Evolutionary conservation across 2,888 invertebrate genomes (phyloP), one percentile per base, ranked within the genome.

Genomic region (Lithophane socia): DNA sequence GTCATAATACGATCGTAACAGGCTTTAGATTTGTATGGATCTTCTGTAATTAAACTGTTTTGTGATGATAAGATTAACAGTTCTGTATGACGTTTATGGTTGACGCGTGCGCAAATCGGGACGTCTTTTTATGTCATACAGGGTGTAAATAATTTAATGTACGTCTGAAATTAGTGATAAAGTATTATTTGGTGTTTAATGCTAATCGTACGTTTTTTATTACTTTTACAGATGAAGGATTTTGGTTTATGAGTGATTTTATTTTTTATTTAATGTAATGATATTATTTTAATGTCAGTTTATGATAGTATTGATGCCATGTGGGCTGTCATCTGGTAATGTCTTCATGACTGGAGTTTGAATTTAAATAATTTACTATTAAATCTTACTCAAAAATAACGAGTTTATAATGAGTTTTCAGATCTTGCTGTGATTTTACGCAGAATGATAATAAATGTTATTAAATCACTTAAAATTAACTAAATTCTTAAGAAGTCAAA

Each of bases 61-160:
- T 3, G 29, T 82, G 69, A 16, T 52, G 13, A 61, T 64, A 60
- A 72, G 74, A 79, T 83, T 84, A 86, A 82, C 83, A 79, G 79
- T 86, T 79, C 73, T 18, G 44, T 80, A 77, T 86, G 85, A 82
- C 82, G 66, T 86, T 87, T 79, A 87, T 77, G 42, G 77, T 75
- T 87, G 92, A 88, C 96, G 96, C 96, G 95, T 95, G 96, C 96
- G 94, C 95, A 95, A 90, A 79, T 77, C 90, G 87, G 89, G 49
- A 91, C 88, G 88, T 88, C 44, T 86, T 89, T 90, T 92, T 91
- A 92, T 89, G 86, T 85, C 87, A 89, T 89, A 90, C 90, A 90
- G 91, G 90, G 87, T 90, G 92, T 93, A 90, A 85, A 91, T 87
- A 84, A 85, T 90, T 95, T 95, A 93, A 95, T 90, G 92, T 91